phyloP scores from a whole-genome alignment of 2,888 invertebrate species.

The Amaurobius ferox region DNA sequence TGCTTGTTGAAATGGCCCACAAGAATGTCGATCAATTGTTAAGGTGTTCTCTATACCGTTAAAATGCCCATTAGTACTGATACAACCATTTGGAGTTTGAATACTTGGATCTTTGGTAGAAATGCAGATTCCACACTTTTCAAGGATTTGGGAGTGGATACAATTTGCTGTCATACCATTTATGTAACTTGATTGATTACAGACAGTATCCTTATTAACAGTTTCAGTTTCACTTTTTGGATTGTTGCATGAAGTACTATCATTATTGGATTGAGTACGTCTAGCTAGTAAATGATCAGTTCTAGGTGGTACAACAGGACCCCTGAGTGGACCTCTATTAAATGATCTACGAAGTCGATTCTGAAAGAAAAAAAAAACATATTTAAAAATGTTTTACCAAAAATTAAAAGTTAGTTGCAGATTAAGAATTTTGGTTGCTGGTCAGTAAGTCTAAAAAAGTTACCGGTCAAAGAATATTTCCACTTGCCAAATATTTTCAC shows the following conservation, averaged over 20 bases:
- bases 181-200: background rate
- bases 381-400: too few species aligned
- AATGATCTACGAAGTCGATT: constrained; percentile 56
- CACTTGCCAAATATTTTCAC: too few species aligned
- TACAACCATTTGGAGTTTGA: constrained; percentile 11
- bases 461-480: too few species aligned
- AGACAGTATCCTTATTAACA: background rate
- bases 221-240: background rate
- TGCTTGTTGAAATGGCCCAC: constrained; percentile 53
- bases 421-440: too few species aligned
- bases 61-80: constrained; percentile 14
- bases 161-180: background rate
- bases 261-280: background rate
- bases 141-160: constrained; percentile 5
- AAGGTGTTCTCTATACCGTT: constrained; percentile 17
- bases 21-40: background rate
- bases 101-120: constrained; percentile 12
- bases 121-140: background rate
- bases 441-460: too few species aligned
- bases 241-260: background rate
- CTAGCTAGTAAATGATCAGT: background rate
- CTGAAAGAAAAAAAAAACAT: constrained; percentile 12
- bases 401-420: too few species aligned
- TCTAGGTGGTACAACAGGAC: constrained; percentile 18
- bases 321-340: constrained; percentile 21